Base-by-base conservation (phyloP, 2,888 invertebrate genomes). In the Acleris sparsana region DNA sequence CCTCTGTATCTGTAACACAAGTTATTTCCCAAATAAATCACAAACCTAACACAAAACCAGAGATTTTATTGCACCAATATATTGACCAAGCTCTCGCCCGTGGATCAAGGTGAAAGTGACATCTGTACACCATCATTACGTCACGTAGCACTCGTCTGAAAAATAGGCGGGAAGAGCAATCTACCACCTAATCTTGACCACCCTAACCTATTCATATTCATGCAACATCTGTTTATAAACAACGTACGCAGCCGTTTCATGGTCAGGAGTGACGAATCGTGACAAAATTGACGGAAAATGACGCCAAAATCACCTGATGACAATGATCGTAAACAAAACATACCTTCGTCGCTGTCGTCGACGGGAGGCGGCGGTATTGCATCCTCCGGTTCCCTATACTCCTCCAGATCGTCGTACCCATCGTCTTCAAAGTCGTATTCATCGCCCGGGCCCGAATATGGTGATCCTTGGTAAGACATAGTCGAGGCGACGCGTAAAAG, bases 1-100 rank as follows among this genome's bases (percentile, higher is more conserved):
- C 99, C 88, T 98, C 99, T 0, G 99, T 99, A 84, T 98, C 98
- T 85, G 80, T 49, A 83, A 76, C 72, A 25, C 61, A 69, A 73
- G 65, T 62, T 20, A 33, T 61, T 62, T 44, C 43, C 22, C 20
- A 33, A 66, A 33, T 58, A 66, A 59, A 2, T 16, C 43, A 57
- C 25, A 59, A 57, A 44, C 56, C 59, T 51, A 60, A 20, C 67
- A 63, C 48, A 52, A 67, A 53, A 17, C 22, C 46, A 22, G 46
- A 44, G 43, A 56, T 44, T 39, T 56, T 56, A 18, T 39, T 48
- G 25, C 59, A 39, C 55, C 49, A 57, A 51, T 20, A 22, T 46
- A 22, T 17, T 62, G 52, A 62, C 57, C 61, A 57, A 52, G 20
- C 53, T 57, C 16, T 39, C 18, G 48, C 56, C 61, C 62, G 46